Conservation (phyloP, 2,113 vertebrate species). For the Pelusios castaneus region DNA sequence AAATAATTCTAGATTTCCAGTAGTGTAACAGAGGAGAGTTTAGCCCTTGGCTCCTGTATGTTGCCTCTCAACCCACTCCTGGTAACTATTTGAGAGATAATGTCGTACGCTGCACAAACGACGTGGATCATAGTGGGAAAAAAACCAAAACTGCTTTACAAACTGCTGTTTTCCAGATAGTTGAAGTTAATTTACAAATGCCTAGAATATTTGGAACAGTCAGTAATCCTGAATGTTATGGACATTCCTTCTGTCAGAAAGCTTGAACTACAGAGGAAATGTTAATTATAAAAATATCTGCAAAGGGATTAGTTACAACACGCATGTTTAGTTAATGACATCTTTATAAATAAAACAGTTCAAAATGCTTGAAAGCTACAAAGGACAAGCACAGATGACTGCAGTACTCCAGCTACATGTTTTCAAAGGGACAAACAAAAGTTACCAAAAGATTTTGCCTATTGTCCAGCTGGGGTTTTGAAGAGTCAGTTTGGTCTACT, state of each 20-base stretch:
- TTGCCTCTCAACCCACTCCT: background rate
- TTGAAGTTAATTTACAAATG: background rate
- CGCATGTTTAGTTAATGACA: background rate
- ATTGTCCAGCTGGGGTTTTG: background rate
- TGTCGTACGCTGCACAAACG: background rate
- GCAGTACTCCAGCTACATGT: conserved; percentile 6
- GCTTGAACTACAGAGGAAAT: conserved; percentile 14
- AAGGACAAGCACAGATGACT: background rate
- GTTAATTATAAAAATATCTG: background rate
- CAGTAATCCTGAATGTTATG: background rate
- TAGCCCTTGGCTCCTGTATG: background rate
- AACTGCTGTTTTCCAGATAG: background rate
- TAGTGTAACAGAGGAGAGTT: fast-evolving
- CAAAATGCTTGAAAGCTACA: background rate
- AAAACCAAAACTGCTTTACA: background rate
- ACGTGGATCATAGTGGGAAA: fast-evolving
- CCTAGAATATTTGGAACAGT: background rate
- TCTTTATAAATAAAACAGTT: background rate
- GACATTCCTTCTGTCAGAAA: conserved; percentile 36
- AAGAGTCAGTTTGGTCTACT: background rate
- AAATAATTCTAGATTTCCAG: background rate
- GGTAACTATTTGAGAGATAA: background rate
- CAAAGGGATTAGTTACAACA: background rate
- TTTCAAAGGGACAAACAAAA: conserved; percentile 51
- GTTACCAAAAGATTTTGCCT: background rate